Evolutionary conservation across 2,888 invertebrate species (phyloP), one percentile per base, ranked within the genome.

Genomic region (Ariolimax columbianus): DNA sequence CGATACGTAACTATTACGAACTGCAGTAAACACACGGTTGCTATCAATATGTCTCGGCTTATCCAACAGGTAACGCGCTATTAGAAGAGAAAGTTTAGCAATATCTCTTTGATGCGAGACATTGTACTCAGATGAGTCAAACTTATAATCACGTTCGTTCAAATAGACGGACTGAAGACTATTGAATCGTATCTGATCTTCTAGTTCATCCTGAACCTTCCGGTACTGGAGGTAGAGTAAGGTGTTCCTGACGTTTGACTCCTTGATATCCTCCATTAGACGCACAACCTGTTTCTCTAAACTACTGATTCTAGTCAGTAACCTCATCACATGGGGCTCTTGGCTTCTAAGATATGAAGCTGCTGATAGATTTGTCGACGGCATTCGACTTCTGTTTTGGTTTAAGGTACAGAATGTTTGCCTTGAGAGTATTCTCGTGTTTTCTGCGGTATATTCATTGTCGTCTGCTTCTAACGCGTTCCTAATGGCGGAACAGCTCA

Each of bases 401-500:
- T 63, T 2, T 63, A 63, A 26, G 23, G 59, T n/a, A 63, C 59
- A 26, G 59, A 26, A n/a, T 63, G 26, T 23, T n/a, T 4, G 0
- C 59, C n/a, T 63, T 63, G 59, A 63, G 3, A n/a, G 26, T 4
- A n/a, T 2, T 63, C n/a, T 1, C n/a, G 11, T n/a, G 23, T 63
- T 63, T 23, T 63, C 59, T n/a, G 9, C 59, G 26, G 3, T n/a
- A 6, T 63, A 6, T 0, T n/a, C n/a, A 55, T 23, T 55, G 59
- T 77, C 89, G 17, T 90, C 90, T 33, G 90, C 90, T 17, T 85
- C 77, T 33, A 91, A 79, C 0, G 90, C 94, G 94, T 96, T 94
- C 95, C 96, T 95, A 33, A 93, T 91, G 19, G 89, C 92, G n/a
- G 90, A 89, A 82, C 93, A 93, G 26, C 88, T 79, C 68, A 92